A percentile compares a stretch with the other conserved stretches of the same genome.
Evolutionary conservation across 2,888 invertebrate genomes (phyloP).

Genomic region (Ctena decussata): DNA sequence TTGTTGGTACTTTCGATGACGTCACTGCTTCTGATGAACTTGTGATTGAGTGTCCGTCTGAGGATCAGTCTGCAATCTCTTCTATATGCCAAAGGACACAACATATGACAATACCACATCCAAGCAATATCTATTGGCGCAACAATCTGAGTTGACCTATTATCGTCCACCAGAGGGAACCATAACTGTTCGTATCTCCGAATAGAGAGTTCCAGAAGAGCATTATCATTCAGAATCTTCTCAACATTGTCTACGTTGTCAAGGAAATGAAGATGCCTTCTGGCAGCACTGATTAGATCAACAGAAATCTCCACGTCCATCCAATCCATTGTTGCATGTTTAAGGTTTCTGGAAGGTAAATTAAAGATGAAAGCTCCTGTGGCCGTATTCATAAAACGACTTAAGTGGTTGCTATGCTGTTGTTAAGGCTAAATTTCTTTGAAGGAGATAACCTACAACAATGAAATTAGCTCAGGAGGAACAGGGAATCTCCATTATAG

Average conservation of each 20-base stretch:
- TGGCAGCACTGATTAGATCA: constrained; percentile 48
- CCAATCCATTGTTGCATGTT: constrained; percentile 60
- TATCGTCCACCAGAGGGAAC: constrained; percentile 49
- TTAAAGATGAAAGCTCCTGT: no score
- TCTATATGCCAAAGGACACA: constrained; percentile 52
- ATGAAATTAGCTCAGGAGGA: no score
- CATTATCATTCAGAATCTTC: constrained; percentile 27
- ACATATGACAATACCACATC: constrained; percentile 59
- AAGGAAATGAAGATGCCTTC: constrained; percentile 45
- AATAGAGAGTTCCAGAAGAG: constrained; percentile 28
- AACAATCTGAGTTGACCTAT: constrained; percentile 24
- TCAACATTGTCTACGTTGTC: constrained; percentile 43
- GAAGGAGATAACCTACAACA: no score
- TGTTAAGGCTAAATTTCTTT: no score
- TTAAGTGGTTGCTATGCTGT: no score
- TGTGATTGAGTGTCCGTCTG: constrained; percentile 38
- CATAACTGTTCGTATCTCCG: constrained; percentile 59
- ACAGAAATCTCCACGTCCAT: constrained; percentile 43
- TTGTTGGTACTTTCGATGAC: constrained; percentile 41
- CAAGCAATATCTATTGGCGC: constrained; percentile 56
- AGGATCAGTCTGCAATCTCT: constrained; percentile 54
- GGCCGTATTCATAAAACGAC: no score
- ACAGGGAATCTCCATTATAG: no score
- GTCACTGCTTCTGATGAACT: constrained; percentile 7
- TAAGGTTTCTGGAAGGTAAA: no score